Evolutionary conservation across 2,113 vertebrate genomes (phyloP), one percentile per base, ranked within the genome.

Genomic region (Caranx melampygus): DNA sequence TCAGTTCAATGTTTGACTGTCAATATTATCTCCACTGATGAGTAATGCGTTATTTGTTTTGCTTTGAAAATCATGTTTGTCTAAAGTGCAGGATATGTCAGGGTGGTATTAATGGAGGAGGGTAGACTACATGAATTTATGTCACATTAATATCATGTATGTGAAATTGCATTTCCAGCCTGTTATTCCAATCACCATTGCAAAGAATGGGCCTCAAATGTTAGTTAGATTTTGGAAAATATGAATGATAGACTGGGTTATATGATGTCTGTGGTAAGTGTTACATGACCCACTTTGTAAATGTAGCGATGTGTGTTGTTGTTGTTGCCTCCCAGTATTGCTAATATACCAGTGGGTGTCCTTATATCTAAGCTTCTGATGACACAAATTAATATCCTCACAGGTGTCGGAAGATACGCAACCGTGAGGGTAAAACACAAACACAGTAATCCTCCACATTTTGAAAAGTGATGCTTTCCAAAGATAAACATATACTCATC

Each of bases 181-280:
- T 33, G 2, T 71, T 64, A 35, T 74, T 70, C n/a, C 33, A 58
- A n/a, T 45, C 14, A 59, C 34, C 35, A 21, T 42, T n/a, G 51
- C 21, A 52, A 52, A 21, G 14, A 4, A 13, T 47, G 21, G 12
- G 15, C 31, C 49, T 9, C 31, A 47, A 18, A 7, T 61, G 33
- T 18, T 61, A 1, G n/a, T 31, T 57, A 20, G 13, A 45, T 8
- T 10, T 45, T 47, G 26, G 26, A 26, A 26, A 26, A 26, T 26
- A 26, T 26, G 26, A 26, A 26, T 26, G 26, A 26, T 26, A 26
- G 26, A 1, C 26, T 26, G 26, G 26, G 26, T 5, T 4, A 11
- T 61, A 37, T 72, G 70, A 35, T 16, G 42, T 49, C 44, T 45
- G 31, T 49, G 51, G 18, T 54, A n/a, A 21, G n/a, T 57, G 21